These are phyloP conservation scores for Drosophila simulans DNA, from an alignment of 1,140 invertebrate species.

Conservation along the genomic window DNA sequence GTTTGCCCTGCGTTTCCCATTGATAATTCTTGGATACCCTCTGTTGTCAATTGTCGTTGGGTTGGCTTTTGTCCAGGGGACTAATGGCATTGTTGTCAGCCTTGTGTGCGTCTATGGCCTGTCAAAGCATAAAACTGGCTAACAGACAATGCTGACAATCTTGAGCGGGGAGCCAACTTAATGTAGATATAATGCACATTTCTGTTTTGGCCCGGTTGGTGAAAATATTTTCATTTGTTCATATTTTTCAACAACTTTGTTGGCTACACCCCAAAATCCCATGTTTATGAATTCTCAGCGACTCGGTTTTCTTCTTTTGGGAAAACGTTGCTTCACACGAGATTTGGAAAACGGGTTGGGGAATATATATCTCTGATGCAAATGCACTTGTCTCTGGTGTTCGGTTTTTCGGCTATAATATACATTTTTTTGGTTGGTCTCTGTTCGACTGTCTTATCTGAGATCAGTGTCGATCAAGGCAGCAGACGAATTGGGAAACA, in stretches of 20 bases:
- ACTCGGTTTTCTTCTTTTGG: slow-evolving; percentile 15
- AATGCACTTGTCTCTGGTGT: slow-evolving; percentile 72
- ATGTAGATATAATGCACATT: slow-evolving; percentile 72
- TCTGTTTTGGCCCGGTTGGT: slow-evolving; percentile 41
- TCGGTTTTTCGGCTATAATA: slow-evolving; percentile 39
- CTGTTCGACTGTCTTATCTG: slow-evolving; percentile 73
- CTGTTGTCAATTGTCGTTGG: slow-evolving; percentile 68
- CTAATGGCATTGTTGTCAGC: slow-evolving; percentile 79
- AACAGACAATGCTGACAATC: slow-evolving; percentile 58
- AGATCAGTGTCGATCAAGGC: slow-evolving; percentile 79
- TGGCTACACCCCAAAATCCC: slow-evolving; percentile 35
- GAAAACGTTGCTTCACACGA: slow-evolving; percentile 75
- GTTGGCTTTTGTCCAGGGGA: slow-evolving; percentile 55
- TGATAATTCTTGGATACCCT: slow-evolving; percentile 55
- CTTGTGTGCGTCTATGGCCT: slow-evolving; percentile 57
- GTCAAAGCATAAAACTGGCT: slow-evolving; percentile 72
- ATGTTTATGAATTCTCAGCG: slow-evolving; percentile 37
- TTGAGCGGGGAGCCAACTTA: slow-evolving; percentile 28
- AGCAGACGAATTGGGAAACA: slow-evolving; percentile 78
- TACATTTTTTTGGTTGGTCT: slow-evolving; percentile 26
- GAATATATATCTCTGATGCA: slow-evolving; percentile 48
- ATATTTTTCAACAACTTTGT: slow-evolving; percentile 79
- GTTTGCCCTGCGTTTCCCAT: slow-evolving; percentile 48
- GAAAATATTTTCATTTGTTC: slow-evolving; percentile 71
- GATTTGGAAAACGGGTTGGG: slow-evolving; percentile 16